phyloP scores from a whole-genome alignment of 1,140 invertebrate species.

The Bombus ignitus region DNA sequence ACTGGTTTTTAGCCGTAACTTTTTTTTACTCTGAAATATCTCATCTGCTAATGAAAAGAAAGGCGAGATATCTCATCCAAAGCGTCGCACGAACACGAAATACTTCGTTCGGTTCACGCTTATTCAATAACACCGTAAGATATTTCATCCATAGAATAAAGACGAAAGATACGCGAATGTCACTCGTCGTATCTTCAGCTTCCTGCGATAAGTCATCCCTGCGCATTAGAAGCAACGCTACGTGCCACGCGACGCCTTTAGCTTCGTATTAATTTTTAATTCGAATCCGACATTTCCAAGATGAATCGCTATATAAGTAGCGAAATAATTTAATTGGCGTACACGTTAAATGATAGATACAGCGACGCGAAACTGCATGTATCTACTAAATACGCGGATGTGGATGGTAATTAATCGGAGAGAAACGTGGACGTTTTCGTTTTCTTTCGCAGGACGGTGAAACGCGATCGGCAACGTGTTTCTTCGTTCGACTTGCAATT shows the following conservation, averaged over 20 bases:
- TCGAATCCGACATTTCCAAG: too few species aligned
- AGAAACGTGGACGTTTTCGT: background rate
- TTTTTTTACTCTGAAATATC: background rate
- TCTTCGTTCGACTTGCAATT: constrained; percentile 10
- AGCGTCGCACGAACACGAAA: background rate
- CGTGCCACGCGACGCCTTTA: background rate
- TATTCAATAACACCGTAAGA: background rate
- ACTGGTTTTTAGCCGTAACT: background rate
- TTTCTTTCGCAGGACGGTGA: background rate
- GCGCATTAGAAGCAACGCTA: background rate
- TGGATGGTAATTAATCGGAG: constrained; percentile 8
- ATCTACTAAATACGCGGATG: background rate
- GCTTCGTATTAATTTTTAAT: background rate
- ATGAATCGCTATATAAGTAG: too few species aligned
- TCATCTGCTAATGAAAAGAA: background rate
- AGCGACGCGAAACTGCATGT: background rate
- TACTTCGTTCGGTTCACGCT: background rate
- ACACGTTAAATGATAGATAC: background rate
- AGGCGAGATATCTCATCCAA: background rate
- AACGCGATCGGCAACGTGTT: background rate
- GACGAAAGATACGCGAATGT: too few species aligned
- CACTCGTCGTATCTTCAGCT: background rate
- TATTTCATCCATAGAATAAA: background rate
- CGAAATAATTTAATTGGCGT: background rate
- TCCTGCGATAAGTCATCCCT: background rate